Base-by-base conservation (phyloP, 2,888 invertebrate species). In the Acanthacorydalis orientalis region DNA sequence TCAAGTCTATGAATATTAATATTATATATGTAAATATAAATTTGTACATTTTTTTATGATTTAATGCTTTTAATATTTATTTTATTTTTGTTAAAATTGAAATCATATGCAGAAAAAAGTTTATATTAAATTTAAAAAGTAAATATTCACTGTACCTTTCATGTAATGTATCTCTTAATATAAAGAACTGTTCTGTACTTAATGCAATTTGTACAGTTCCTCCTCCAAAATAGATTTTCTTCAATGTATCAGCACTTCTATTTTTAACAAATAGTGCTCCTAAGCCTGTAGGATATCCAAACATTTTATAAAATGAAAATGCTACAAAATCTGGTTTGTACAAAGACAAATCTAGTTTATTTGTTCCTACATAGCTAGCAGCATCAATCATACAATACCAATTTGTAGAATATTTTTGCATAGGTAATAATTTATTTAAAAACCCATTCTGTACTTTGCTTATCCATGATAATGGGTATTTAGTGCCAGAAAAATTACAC, bases 271-370 rank as follows among this genome's bases (percentile, higher is more conserved):
- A 60, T 15, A 95, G 63, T 10, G 90, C 93, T 32, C 96, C 97
- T 14, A 96, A 68, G 3, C 97, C 97, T 45, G 95, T 95, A 1
- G 97, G 97, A 64, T 85, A 95, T 15, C 86, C 86, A 70, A 97
- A 96, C 58, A 97, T 85, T 72, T 96, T 97, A 68, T 97, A 97
- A 69, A 97, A 97, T 1, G 96, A 96, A 14, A 97, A 49, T 48
- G 80, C 77, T 0, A 95, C 79, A 70, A 93, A 97, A 66, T 97
- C 93, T 4, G 96, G 89, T 52, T 80, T 75, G 49, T 69, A 68
- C 44, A 59, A 56, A 1, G 74, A 70, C 48, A 97, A 70, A 69
- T 96, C 80, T 46, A 97, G 67, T 47, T 68, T 70, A 61, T 77
- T 87, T 12, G 89, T 86, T 6, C 85, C 74, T 1, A 80, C 83